Evolutionary conservation across 2,113 vertebrate species (phyloP).

Genomic region (Neolamprologus fasciatus): DNA sequence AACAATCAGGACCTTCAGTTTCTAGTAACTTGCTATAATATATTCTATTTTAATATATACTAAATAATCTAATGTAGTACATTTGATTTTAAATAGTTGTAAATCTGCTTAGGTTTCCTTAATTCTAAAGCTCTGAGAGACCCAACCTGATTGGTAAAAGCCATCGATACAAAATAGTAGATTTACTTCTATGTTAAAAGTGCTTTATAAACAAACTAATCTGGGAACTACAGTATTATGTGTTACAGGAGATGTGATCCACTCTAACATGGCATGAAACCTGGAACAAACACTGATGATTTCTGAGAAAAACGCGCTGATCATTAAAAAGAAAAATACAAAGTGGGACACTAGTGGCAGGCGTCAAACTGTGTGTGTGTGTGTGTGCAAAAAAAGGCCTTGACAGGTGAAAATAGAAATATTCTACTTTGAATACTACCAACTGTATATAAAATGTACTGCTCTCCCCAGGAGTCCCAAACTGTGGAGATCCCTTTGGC

Average conservation of each 20-base stretch:
- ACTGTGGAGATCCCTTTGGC: constrained; percentile 42
- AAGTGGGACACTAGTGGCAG: constrained; percentile 44
- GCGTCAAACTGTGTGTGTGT: constrained; percentile 61
- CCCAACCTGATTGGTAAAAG: constrained; percentile 27
- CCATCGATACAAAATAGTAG: constrained; percentile 27
- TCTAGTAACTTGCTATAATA: neutral
- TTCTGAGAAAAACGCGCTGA: neutral
- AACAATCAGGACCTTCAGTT: constrained; percentile 22
- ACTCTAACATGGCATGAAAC: constrained; percentile 30
- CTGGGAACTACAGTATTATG: constrained; percentile 6
- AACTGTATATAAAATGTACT: constrained; percentile 56
- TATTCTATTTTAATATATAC: constrained; percentile 23
- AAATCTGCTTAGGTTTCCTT: neutral
- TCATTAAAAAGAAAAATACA: neutral
- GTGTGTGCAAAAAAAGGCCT: constrained; percentile 80
- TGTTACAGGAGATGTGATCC: neutral
- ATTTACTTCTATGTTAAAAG: constrained; percentile 43
- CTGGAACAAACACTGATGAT: neutral
- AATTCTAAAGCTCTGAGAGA: constrained; percentile 19
- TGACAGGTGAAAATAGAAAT: constrained; percentile 87
- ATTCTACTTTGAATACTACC: constrained; percentile 64
- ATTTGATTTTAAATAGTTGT: neutral
- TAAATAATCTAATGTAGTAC: neutral
- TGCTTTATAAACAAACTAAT: constrained; percentile 20
- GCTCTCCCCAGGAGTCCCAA: constrained; percentile 13